phyloP scores from a whole-genome alignment of 2,113 vertebrate species.

The Pseudorectes ferrugineus region DNA sequence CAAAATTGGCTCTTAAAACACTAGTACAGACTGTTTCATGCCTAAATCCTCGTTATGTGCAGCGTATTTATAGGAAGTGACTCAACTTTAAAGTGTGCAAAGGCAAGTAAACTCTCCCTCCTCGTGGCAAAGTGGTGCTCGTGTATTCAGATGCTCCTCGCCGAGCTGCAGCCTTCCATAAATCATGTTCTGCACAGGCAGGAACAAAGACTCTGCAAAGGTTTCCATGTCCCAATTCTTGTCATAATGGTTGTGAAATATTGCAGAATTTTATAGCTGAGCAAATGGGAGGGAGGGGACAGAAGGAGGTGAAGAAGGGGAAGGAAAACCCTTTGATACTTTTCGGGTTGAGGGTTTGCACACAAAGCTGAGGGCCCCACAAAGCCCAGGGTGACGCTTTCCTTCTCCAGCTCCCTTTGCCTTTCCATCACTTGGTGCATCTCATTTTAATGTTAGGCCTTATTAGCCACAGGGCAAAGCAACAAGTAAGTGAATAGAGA shows the following conservation, averaged over 20 bases:
- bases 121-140: background rate
- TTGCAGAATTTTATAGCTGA: background rate
- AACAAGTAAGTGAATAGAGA: background rate
- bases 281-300: background rate
- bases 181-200: background rate
- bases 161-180: background rate
- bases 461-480: background rate
- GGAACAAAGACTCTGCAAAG: background rate
- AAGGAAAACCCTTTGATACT: background rate
- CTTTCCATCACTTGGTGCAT: background rate
- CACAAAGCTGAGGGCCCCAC: too few species aligned
- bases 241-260: background rate
- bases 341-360: background rate
- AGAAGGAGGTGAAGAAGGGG: background rate
- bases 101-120: background rate
- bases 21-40: slow-evolving; percentile 19
- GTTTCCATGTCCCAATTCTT: background rate
- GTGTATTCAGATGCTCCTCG: background rate
- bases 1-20: background rate
- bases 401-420: background rate
- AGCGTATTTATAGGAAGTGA: slow-evolving; percentile 35
- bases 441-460: background rate
- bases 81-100: slow-evolving; percentile 9
- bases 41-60: slow-evolving; percentile 19
- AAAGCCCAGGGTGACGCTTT: background rate